phyloP scores from a whole-genome alignment of 1,140 invertebrate genomes.

The Luehdorfia chinensis region DNA sequence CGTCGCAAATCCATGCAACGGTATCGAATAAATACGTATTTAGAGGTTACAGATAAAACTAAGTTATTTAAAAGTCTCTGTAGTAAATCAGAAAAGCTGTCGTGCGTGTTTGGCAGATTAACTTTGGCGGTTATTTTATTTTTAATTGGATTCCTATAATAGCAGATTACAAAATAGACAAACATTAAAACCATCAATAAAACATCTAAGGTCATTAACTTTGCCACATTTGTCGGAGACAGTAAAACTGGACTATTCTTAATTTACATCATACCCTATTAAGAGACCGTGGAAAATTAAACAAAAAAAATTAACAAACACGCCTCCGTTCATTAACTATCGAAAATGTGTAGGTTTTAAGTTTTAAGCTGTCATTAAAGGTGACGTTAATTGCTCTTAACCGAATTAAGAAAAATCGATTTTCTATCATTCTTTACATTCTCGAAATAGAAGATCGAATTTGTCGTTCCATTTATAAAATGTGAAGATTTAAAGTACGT shows the following conservation, averaged over 20 bases:
- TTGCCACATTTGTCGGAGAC: not conserved
- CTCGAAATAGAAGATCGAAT: constrained; percentile 28
- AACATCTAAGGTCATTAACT: constrained; percentile 7
- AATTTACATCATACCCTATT: constrained; percentile 2
- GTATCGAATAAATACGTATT: too few relatives aligned
- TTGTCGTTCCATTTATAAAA: constrained; percentile 29
- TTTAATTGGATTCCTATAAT: too few relatives aligned
- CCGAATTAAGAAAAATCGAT: constrained; percentile 8
- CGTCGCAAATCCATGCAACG: too few relatives aligned
- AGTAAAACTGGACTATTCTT: not conserved
- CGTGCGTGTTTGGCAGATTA: too few relatives aligned
- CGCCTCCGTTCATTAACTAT: constrained; percentile 9
- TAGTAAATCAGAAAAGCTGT: too few relatives aligned
- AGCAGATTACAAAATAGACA: not conserved
- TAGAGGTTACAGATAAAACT: too few relatives aligned
- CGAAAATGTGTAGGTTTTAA: constrained; percentile 4
- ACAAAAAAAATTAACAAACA: constrained; percentile 12
- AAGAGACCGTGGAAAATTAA: constrained; percentile 5
- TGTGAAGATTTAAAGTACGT: too few relatives aligned
- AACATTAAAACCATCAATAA: constrained; percentile 3
- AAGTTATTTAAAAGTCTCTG: too few relatives aligned
- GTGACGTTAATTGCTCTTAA: constrained; percentile 6
- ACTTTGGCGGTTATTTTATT: too few relatives aligned
- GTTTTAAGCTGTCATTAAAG: constrained; percentile 6
- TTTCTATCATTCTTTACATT: constrained; percentile 4